phyloP scores from a whole-genome alignment of 2,113 vertebrate genomes.

The Equus quagga region DNA sequence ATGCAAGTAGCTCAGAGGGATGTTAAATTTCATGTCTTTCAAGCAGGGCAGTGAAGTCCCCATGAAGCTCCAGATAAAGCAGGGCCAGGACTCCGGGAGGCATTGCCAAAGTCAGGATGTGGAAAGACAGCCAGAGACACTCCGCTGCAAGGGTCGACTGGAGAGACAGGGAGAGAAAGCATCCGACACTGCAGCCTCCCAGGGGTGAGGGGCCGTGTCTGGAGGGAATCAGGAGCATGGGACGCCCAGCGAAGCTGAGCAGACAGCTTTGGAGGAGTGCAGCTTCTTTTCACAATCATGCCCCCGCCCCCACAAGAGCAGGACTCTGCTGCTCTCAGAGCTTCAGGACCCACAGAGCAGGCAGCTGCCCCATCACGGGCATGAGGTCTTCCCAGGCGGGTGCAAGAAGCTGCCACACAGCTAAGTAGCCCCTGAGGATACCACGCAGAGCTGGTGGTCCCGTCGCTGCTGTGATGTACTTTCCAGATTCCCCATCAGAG shows the following conservation, averaged over 20 bases:
- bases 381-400: background rate
- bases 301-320: too few relatives aligned
- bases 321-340: background rate
- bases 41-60: background rate
- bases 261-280: fast-evolving
- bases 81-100: background rate
- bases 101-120: background rate
- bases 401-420: background rate
- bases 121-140: background rate
- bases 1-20: background rate
- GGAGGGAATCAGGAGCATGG: too few relatives aligned
- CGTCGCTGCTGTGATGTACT: fast-evolving
- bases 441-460: fast-evolving
- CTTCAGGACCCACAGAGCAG: background rate
- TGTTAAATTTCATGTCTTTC: background rate
- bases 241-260: background rate
- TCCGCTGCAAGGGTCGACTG: background rate
- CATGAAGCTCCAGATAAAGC: background rate
- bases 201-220: too few relatives aligned
- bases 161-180: background rate
- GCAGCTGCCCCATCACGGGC: background rate
- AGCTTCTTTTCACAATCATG: background rate
- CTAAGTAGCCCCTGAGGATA: background rate
- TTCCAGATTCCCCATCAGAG: background rate
- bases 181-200: background rate